Base-by-base conservation (phyloP, 2,888 invertebrate species). In the Cataglyphis livida region DNA sequence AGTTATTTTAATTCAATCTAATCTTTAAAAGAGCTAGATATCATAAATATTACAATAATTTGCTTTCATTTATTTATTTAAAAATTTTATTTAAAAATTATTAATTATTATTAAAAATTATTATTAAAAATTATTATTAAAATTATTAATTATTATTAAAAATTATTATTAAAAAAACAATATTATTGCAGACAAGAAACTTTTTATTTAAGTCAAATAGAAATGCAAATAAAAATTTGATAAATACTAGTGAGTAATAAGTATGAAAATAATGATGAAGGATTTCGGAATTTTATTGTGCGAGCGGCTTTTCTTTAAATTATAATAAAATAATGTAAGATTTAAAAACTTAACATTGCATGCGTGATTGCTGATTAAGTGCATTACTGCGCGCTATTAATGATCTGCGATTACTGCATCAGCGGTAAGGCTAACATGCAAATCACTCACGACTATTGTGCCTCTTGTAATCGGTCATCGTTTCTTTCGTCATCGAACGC, bases 361-460 rank as follows among this genome's bases (percentile, higher is more conserved):
- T n/a, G n/a, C n/a, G 18, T 59, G 35, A 78, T 78, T 70, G 0
- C 35, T 59, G 70, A 78, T 78, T 70, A 78, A 70, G 59, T 41
- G 57, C 70, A n/a, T 70, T 25, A 70, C 38, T 35, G 41, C 38
- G 54, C 32, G 21, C 54, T 79, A 78, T 70, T 78, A 70, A 70
- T 59, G 70, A 79, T 79, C 25, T 32, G 44, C 32, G 71, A 79
- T 79, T 59, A 79, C 71, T 44, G 44, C 78, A 70, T 51, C 21
- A 28, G 57, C 70, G 35, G 41, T 70, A 57, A 41, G 28, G 15
- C 41, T 35, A 76, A 79, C 78, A 78, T 71, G 78, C 78, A 71
- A 79, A 79, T 79, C 78, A 79, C 71, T 44, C 71, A 15, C n/a
- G 38, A 65, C 38, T 66, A 66, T 75, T 75, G 68, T 76, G 38